These are phyloP conservation scores for Caenorhabditis sp. DNA, from an alignment of 2,888 invertebrate species.

Conservation along the genomic window DNA sequence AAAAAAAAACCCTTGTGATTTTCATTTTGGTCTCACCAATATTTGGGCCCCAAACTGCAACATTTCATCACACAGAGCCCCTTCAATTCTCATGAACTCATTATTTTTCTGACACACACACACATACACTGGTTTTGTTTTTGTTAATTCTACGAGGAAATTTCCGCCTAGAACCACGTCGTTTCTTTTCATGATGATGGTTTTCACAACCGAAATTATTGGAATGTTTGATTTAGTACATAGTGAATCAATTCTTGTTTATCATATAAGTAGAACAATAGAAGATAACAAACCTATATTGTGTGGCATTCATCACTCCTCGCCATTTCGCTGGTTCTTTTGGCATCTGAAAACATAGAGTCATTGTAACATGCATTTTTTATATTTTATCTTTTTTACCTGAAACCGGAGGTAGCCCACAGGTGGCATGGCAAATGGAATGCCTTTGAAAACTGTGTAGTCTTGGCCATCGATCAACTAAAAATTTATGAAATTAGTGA, in stretches of 20 bases:
- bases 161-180: constrained; percentile 12
- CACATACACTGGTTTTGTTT: constrained; percentile 20
- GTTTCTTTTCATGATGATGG: background rate
- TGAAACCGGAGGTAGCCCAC: constrained; percentile 78
- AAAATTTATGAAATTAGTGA: constrained; percentile 9
- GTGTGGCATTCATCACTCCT: constrained; percentile 79
- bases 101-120: constrained; percentile 17
- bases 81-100: constrained; percentile 40
- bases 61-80: constrained; percentile 2
- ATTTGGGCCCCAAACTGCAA: constrained; percentile 2
- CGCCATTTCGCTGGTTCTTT: constrained; percentile 78
- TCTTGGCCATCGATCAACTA: constrained; percentile 69
- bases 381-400: constrained; percentile 48
- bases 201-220: background rate
- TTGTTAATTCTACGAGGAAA: background rate
- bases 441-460: constrained; percentile 79
- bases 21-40: background rate
- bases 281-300: constrained; percentile 66
- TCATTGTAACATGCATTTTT: background rate
- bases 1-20: no score
- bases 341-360: constrained; percentile 68
- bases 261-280: background rate
- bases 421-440: constrained; percentile 79
- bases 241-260: background rate
- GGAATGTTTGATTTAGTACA: background rate